A percentile compares a stretch with the other conserved stretches of the same genome.
Conservation (phyloP, 2,888 invertebrate genomes). For the Ametastegia equiseti region DNA sequence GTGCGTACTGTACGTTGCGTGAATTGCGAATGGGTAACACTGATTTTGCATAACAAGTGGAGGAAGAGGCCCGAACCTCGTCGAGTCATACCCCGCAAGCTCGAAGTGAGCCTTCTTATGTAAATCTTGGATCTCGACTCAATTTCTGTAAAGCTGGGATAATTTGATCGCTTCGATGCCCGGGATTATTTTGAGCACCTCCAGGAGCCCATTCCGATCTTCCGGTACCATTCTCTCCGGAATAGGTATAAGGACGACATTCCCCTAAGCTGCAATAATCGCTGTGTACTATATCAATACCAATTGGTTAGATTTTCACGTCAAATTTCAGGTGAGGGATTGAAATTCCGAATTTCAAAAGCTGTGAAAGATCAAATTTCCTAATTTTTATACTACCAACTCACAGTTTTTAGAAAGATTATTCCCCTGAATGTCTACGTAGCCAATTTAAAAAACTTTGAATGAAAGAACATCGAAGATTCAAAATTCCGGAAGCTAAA, state of each 20-base stretch:
- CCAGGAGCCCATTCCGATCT: background rate
- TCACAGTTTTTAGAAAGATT: too few species aligned
- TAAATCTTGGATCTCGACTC: slow-evolving; percentile 30
- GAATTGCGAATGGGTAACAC: background rate
- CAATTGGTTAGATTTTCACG: background rate
- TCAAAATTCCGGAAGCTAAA: too few species aligned
- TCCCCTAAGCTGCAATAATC: background rate
- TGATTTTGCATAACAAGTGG: slow-evolving; percentile 7
- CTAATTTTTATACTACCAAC: too few species aligned
- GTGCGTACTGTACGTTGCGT: background rate
- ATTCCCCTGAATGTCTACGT: too few species aligned
- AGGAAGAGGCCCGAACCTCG: background rate
- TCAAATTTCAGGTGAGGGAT: background rate
- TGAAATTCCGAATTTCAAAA: too few species aligned
- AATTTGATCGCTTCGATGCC: slow-evolving; percentile 37
- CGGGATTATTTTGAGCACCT: slow-evolving; percentile 25
- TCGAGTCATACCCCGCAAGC: background rate
- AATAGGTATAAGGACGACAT: background rate
- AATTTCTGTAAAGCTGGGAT: slow-evolving; percentile 26
- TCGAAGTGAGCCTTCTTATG: slow-evolving; percentile 7
- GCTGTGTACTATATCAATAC: background rate
- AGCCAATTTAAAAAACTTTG: too few species aligned
- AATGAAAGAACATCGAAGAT: too few species aligned
- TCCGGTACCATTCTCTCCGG: background rate
- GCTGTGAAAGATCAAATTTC: too few species aligned